Percentiles rank a stretch among this genome's conserved stretches.
Evolutionary conservation across 2,888 invertebrate species (phyloP).

Genomic region (Abscondita cerata): DNA sequence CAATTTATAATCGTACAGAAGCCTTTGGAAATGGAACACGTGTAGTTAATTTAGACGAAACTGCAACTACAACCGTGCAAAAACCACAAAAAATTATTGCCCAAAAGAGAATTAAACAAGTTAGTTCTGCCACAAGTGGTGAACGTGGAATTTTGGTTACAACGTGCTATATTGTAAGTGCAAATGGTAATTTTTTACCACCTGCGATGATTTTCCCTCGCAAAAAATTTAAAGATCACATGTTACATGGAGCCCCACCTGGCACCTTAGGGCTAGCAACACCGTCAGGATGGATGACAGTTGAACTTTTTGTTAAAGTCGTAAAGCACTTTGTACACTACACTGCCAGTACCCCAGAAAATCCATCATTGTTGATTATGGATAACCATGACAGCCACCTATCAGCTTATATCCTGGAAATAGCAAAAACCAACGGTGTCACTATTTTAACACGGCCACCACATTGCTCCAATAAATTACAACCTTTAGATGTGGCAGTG

Average conservation of each 20-base stretch:
- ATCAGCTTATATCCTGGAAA: no score
- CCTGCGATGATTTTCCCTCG: conserved; percentile 12
- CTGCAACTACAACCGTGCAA: conserved; percentile 31
- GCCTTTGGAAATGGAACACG: conserved; percentile 27
- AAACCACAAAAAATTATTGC: conserved; percentile 36
- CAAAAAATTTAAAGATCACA: conserved; percentile 4
- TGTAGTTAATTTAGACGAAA: conserved; percentile 37
- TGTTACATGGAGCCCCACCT: no score
- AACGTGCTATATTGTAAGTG: conserved; percentile 47
- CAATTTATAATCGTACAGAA: conserved; percentile 27
- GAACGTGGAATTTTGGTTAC: conserved; percentile 52
- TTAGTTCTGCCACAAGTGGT: conserved; percentile 43
- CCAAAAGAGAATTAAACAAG: conserved; percentile 40
- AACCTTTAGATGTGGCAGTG: no score
- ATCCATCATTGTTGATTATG: no score
- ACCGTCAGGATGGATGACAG: no score
- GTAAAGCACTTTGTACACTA: no score
- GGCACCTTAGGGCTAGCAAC: no score
- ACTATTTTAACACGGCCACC: neutral
- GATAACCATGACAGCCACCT: no score
- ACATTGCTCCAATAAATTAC: neutral
- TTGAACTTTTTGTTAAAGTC: no score
- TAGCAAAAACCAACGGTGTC: neutral
- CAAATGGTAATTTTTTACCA: conserved; percentile 39
- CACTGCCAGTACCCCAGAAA: no score